Base-by-base conservation (phyloP, 2,797 vertebrate genomes). In the Gymnoscopelus microlampas region DNA sequence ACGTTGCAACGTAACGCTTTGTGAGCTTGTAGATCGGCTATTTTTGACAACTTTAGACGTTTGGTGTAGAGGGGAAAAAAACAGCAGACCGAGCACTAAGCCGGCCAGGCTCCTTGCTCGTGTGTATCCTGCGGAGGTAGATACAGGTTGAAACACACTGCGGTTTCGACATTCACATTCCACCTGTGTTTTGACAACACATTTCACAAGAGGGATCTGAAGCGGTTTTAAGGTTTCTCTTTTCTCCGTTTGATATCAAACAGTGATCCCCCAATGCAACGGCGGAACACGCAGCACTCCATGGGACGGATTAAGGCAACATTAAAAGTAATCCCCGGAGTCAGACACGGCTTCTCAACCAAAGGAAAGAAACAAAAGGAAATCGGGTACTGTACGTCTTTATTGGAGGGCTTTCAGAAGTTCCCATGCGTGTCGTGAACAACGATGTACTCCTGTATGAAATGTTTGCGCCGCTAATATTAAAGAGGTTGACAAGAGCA, bases 111-210 rank as follows among this genome's bases (percentile, higher is more conserved):
- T 53, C 14, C 19, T 4, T 53, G 53, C 19, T 23, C 19, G 3
- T 14, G 14, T 14, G 53, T 53, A n/a, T 53, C 5, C 61, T 81
- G 82, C 71, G 81, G 81, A 90, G 85, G 85, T 80, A 63, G 70
- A 79, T 89, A 91, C 89, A 88, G 85, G 77, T 86, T 91, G 76
- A 77, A 92, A 88, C 53, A 78, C 84, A 85, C 79, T 66, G 69
- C 74, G 83, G 77, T 91, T 88, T 80, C 74, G 79, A 80, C 87
- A 82, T 89, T 84, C 81, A 74, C 87, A 88, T 87, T 91, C 83
- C 90, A 79, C 77, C 80, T 76, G 79, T 92, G 85, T 94, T 94
- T 94, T 94, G 95, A 95, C 86, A 93, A 92, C 91, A 95, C 83
- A 81, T 84, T 85, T 75, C 81, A 76, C 86, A 87, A 84, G 74